A percentile compares a stretch with the other conserved stretches of the same genome.
These are phyloP conservation scores for Leuciscus waleckii DNA, from an alignment of 2,797 vertebrate species.

Conservation along the genomic window DNA sequence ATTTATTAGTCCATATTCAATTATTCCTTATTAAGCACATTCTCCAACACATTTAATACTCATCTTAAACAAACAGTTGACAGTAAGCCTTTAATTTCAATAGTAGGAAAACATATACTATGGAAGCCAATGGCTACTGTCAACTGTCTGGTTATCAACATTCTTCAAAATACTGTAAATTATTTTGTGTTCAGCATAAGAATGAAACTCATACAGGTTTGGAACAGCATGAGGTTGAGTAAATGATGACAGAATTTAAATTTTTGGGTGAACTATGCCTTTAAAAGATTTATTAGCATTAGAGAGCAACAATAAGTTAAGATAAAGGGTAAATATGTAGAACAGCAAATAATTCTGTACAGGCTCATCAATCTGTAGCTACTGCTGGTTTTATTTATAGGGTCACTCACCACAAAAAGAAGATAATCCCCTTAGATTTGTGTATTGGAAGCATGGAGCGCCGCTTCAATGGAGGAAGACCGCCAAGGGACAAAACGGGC, in stretches of 20 bases:
- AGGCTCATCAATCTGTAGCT: constrained; percentile 29
- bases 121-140: no score
- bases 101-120: no score
- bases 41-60: background rate
- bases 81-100: no score
- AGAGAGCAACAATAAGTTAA: constrained; percentile 29
- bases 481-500: constrained; percentile 76
- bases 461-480: constrained; percentile 74
- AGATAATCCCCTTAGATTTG: constrained; percentile 66
- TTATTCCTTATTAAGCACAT: background rate
- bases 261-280: background rate
- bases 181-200: background rate
- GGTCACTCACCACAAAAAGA: constrained; percentile 69
- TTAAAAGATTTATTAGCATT: constrained; percentile 13
- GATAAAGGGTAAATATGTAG: constrained; percentile 23
- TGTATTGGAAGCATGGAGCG: constrained; percentile 63
- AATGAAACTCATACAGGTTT: background rate
- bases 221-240: background rate
- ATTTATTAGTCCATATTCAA: background rate
- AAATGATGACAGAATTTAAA: background rate
- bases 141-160: background rate
- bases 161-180: no score
- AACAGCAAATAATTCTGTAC: constrained; percentile 19
- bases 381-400: constrained; percentile 53
- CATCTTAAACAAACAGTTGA: background rate